Evolutionary conservation across 2,888 invertebrate genomes (phyloP).

Genomic region (Melangyna quadrimaculata): DNA sequence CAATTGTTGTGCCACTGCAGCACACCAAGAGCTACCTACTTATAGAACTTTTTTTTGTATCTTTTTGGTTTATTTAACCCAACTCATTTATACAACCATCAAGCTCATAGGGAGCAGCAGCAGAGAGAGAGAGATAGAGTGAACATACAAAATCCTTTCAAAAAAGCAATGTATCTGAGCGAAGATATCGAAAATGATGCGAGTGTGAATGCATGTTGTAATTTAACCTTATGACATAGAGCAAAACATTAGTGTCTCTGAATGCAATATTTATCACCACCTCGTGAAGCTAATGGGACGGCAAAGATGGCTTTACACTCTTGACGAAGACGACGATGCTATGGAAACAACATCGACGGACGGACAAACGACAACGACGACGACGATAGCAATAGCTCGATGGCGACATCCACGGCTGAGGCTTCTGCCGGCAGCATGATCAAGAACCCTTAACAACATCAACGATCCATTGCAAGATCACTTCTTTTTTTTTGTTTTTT

Average conservation of each 20-base stretch:
- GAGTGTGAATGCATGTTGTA: constrained; percentile 76
- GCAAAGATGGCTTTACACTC: constrained; percentile 54
- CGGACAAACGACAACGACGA: neutral
- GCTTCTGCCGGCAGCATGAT: neutral
- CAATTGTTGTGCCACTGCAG: constrained; percentile 69
- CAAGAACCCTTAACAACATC: constrained; percentile 22
- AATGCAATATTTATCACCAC: constrained; percentile 76
- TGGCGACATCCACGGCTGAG: neutral
- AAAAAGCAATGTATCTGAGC: constrained; percentile 58
- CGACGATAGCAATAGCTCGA: neutral
- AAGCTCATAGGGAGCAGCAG: constrained; percentile 21
- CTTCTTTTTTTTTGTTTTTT: neutral
- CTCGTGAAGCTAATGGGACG: constrained; percentile 73
- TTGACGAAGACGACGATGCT: constrained; percentile 13
- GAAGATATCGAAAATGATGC: constrained; percentile 72
- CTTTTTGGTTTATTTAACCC: constrained; percentile 23
- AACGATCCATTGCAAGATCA: constrained; percentile 54
- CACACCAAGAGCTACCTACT: constrained; percentile 57
- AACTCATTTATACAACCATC: constrained; percentile 56
- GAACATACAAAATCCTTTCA: constrained; percentile 42
- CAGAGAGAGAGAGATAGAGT: no score
- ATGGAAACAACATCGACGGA: constrained; percentile 14
- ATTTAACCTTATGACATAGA: constrained; percentile 77
- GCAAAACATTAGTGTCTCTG: constrained; percentile 75
- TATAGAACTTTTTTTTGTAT: constrained; percentile 41